These are phyloP conservation scores for Trochalopteron elliotii DNA, from an alignment of 2,113 vertebrate species.

Conservation along the genomic window DNA sequence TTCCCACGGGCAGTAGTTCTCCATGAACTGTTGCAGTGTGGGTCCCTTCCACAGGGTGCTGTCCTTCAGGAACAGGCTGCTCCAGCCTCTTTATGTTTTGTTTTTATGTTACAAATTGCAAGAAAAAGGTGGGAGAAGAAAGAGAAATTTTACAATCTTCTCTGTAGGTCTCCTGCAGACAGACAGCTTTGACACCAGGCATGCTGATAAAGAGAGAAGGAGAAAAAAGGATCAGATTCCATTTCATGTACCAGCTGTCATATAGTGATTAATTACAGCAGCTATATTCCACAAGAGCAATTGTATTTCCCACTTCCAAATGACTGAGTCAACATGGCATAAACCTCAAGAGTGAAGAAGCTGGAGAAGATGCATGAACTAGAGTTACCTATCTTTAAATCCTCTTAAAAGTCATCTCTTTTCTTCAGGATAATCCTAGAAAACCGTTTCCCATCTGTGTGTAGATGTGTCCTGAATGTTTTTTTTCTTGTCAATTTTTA, in stretches of 20 bases:
- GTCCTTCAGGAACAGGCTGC: not conserved
- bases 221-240: not conserved
- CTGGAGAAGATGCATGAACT: not conserved
- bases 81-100: not conserved
- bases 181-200: not conserved
- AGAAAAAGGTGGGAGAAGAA: not conserved
- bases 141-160: not conserved
- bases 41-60: not conserved
- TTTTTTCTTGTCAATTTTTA: not conserved
- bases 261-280: not conserved
- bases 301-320: not conserved
- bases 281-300: not conserved
- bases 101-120: not conserved
- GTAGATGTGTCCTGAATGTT: not conserved
- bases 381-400: not conserved
- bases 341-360: not conserved
- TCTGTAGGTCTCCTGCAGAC: not conserved
- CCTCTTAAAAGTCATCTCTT: not conserved
- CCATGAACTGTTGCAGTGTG: not conserved
- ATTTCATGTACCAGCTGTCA: not conserved
- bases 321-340: not conserved
- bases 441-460: not conserved
- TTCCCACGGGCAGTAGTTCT: not conserved
- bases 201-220: not conserved
- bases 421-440: not conserved